Evolutionary conservation across 2,888 invertebrate species (phyloP).

Genomic region (Rhopalosiphum nymphaeae): DNA sequence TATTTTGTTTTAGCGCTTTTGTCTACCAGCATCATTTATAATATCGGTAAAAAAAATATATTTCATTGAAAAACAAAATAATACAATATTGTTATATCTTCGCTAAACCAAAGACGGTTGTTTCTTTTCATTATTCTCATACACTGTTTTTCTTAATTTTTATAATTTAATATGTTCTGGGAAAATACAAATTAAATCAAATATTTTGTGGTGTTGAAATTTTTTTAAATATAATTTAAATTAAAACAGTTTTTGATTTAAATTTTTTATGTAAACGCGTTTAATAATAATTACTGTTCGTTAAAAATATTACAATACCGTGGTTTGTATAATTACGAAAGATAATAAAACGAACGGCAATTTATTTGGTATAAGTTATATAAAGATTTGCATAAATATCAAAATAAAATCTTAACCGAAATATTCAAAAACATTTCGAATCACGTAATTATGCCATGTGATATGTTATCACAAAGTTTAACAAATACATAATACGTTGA

Average conservation of each 20-base stretch:
- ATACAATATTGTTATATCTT: neutral
- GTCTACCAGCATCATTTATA: neutral
- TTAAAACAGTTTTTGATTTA: neutral
- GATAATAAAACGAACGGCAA: neutral
- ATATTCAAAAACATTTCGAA: neutral
- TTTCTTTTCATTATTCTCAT: neutral
- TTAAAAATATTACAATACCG: neutral
- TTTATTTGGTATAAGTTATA: neutral
- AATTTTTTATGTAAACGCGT: neutral
- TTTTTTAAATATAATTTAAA: neutral
- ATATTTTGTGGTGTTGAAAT: neutral
- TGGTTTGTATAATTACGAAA: neutral
- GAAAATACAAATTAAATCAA: conserved; percentile 12
- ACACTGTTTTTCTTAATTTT: neutral
- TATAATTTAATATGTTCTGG: neutral
- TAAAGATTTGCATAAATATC: neutral
- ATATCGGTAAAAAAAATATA: neutral
- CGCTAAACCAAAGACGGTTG: neutral
- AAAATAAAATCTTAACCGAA: neutral
- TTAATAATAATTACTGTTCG: neutral
- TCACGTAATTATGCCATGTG: neutral
- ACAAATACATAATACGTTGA: neutral
- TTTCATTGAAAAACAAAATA: conserved; percentile 28
- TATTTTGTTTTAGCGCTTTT: neutral
- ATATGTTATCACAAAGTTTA: neutral